Evolutionary conservation across 1,140 invertebrate species (phyloP), one percentile per base, ranked within the genome.

Genomic region (Hyphantria cunea): DNA sequence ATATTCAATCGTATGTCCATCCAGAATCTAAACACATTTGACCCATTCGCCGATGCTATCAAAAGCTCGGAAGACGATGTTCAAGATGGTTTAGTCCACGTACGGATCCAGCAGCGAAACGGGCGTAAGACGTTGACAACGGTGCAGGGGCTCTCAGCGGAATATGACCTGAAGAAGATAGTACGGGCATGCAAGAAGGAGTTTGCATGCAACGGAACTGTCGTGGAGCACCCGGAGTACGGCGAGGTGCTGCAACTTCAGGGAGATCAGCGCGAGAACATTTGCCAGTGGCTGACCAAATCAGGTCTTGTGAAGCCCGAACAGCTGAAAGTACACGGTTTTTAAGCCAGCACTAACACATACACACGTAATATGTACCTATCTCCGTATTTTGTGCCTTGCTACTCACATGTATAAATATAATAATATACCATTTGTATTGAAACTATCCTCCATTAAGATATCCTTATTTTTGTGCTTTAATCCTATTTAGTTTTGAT

Each of bases 161-260:
- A 99, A 93, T 99, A 99, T 96, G 98, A 99, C 95, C 94, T 99
- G 93, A 99, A 99, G 93, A 99, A 99, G 95, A 99, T 99, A 92
- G 98, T 99, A 78, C 97, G 98, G 93, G 97, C 97, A 93, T 99
- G 98, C 95, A 99, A 99, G 85, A 92, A 92, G 89, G 91, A 92
- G 88, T 92, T 92, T 81, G 91, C 91, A 72, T 92, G 91, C 91
- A 97, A 97, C 93, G 96, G 96, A 68, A 97, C 96, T 49, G 95
- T 97, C 64, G 95, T 96, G 64, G 95, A 97, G 84, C 96, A 97
- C 86, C 94, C 98, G 64, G 98, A 99, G 93, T 99, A 99, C 95
- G 99, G 99, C 84, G 98, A 99, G 94, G 98, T 99, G 81, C 95
- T 99, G 69, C 99, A 99, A 92, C 93, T 99, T 78, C 98, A 99